A percentile compares a stretch with the other conserved stretches of the same genome.
These are phyloP conservation scores for Drosophila elegans DNA, from an alignment of 1,140 invertebrate species.

Conservation along the genomic window DNA sequence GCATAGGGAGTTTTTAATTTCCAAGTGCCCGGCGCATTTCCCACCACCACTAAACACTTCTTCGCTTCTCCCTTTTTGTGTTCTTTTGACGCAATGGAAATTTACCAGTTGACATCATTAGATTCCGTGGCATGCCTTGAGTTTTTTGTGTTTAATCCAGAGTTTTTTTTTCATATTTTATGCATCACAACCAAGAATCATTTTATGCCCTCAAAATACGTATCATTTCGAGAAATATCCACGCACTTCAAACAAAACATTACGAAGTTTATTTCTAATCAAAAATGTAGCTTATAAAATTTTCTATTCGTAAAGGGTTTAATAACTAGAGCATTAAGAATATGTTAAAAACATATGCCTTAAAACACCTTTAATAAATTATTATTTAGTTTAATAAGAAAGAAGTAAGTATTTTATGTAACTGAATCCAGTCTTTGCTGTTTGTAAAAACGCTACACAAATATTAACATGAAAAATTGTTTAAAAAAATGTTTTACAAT, in stretches of 20 bases:
- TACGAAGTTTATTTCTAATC: too few relatives aligned
- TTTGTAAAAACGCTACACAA: too few relatives aligned
- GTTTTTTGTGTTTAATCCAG: not conserved
- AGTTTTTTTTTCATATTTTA: not conserved
- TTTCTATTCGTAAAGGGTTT: too few relatives aligned
- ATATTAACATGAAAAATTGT: too few relatives aligned
- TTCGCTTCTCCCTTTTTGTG: not conserved
- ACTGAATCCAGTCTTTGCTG: too few relatives aligned
- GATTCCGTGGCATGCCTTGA: conserved; percentile 24
- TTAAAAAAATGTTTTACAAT: not conserved
- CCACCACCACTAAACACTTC: conserved; percentile 22
- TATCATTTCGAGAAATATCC: not conserved
- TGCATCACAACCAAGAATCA: not conserved
- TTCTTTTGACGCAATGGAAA: conserved; percentile 31
- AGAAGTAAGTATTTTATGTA: too few relatives aligned
- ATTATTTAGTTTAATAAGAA: too few relatives aligned
- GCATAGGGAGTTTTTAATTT: conserved; percentile 18
- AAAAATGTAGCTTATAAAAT: too few relatives aligned
- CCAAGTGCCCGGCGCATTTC: conserved; percentile 5
- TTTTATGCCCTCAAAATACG: not conserved
- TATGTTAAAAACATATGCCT: too few relatives aligned
- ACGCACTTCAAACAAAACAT: too few relatives aligned
- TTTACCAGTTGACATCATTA: conserved; percentile 32
- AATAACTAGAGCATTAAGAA: too few relatives aligned
- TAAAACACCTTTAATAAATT: too few relatives aligned